A percentile compares a stretch with the other conserved stretches of the same genome.
Conservation (phyloP, 2,113 vertebrate species). For the Toxotes jaculatrix region DNA sequence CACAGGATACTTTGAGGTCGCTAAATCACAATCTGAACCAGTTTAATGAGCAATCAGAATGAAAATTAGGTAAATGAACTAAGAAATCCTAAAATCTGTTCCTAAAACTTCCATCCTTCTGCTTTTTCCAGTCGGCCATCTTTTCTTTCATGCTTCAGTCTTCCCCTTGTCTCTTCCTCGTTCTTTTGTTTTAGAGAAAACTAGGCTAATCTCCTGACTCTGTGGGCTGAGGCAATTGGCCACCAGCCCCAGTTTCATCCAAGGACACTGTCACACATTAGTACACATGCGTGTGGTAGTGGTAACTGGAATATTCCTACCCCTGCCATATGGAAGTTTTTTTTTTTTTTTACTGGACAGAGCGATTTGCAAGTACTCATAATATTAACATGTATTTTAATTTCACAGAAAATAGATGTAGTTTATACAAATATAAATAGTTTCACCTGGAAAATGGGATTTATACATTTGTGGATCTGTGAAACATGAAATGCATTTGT, state of each 20-base stretch:
- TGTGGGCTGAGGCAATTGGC: slow-evolving; percentile 38
- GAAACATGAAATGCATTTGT: too few relatives aligned
- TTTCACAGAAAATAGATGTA: too few relatives aligned
- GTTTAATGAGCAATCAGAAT: slow-evolving; percentile 23
- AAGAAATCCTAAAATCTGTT: slow-evolving; percentile 3
- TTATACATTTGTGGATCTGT: too few relatives aligned
- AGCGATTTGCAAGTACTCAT: too few relatives aligned
- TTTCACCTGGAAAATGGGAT: too few relatives aligned
- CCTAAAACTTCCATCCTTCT: slow-evolving; percentile 4
- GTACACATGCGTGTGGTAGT: neutral
- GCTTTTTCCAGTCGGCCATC: slow-evolving; percentile 13
- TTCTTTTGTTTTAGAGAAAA: slow-evolving; percentile 56
- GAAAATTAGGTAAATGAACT: slow-evolving; percentile 41
- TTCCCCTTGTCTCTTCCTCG: neutral
- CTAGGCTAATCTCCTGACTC: slow-evolving; percentile 57
- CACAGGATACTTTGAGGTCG: slow-evolving; percentile 6
- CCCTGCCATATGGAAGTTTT: too few relatives aligned
- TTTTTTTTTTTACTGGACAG: too few relatives aligned
- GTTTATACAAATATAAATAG: too few relatives aligned
- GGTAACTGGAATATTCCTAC: neutral
- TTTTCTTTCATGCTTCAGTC: slow-evolving; percentile 13
- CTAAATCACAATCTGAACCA: slow-evolving; percentile 20
- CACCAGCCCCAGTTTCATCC: slow-evolving; percentile 23
- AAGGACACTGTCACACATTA: slow-evolving; percentile 32
- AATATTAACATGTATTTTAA: too few relatives aligned